Base-by-base conservation (phyloP, 2,113 vertebrate species). In the Sinocyclocheilus maitianheensis region DNA sequence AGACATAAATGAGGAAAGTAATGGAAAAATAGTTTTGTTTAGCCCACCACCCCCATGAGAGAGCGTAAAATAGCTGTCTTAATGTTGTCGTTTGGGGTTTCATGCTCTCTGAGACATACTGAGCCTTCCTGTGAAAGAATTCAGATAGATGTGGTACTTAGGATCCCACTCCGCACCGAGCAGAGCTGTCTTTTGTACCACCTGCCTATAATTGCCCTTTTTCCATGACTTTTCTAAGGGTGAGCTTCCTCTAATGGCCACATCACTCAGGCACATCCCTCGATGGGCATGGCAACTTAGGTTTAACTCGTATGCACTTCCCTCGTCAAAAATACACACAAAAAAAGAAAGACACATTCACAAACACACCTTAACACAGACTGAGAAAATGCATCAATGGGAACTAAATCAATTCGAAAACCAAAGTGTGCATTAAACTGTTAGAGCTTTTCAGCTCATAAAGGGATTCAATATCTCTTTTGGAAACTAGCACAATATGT, bases 391-490 rank as follows among this genome's bases (percentile, higher is more conserved):
- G 62, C 14, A 74, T 34, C 48, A 48, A 40, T 24, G 71, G 84
- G 43, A 63, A 7, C 69, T 83, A 65, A 76, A 79, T 89, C 74
- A 79, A 22, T 81, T 78, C 40, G 65, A 77, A 72, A 46, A 81
- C 53, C 53, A 78, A 87, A 83, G 75, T 80, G 84, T 58, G 60
- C 84, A 83, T 78, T 87, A 85, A 85, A 86, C 78, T 85, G 72
- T 78, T 85, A 83, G 85, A 79, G 83, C 85, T 74, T 76, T 71
- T 74, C 34, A 53, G 79, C 79, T 83, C 78, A 74, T 89, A 87
- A 87, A 89, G 46, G 69, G 86, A 72, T 81, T 87, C 83, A 85
- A 85, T 87, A 87, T 89, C 88, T 83, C 40, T 87, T 79, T 75
- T 87, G 78, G 82, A 83, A 89, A 83, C 22, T 43, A 55, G 83